A percentile compares a stretch with the other conserved stretches of the same genome.
Evolutionary conservation across 2,113 vertebrate genomes (phyloP).

Genomic region (Fulmarus glacialis): DNA sequence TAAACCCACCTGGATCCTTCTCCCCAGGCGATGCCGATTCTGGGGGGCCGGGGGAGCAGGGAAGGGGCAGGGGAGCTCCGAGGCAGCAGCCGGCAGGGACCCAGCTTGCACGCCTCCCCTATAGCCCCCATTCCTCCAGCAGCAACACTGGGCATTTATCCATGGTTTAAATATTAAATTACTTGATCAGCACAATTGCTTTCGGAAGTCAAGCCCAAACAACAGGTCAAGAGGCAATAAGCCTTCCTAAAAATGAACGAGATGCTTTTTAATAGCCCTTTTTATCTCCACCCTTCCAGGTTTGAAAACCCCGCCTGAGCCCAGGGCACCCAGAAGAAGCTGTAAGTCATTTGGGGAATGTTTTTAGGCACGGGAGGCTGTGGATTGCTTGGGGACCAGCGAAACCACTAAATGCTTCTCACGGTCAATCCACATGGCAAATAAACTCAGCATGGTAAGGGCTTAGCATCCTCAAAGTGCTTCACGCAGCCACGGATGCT

Average conservation of each 20-base stretch:
- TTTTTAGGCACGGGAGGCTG: neutral
- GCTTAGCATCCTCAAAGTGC: neutral
- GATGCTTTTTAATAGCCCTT: neutral
- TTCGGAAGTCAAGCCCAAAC: neutral
- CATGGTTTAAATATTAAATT: neutral
- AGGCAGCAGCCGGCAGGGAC: rapidly evolving
- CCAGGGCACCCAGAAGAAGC: neutral
- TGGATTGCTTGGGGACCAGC: neutral
- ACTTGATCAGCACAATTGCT: neutral
- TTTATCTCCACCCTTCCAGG: neutral
- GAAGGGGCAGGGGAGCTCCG: neutral
- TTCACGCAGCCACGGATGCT: neutral
- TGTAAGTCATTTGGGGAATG: neutral
- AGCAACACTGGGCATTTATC: neutral
- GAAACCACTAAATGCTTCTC: neutral
- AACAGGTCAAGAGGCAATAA: neutral
- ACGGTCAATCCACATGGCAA: neutral
- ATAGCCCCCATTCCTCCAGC: neutral
- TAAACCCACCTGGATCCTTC: neutral
- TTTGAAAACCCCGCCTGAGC: neutral
- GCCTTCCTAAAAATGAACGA: neutral
- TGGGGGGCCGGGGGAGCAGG: rapidly evolving
- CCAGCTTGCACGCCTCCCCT: neutral
- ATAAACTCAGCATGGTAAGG: neutral
- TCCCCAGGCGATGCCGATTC: neutral